Evolutionary conservation across 2,888 invertebrate genomes (phyloP), one percentile per base, ranked within the genome.

Genomic region (Nematopogon swammerdamellus): DNA sequence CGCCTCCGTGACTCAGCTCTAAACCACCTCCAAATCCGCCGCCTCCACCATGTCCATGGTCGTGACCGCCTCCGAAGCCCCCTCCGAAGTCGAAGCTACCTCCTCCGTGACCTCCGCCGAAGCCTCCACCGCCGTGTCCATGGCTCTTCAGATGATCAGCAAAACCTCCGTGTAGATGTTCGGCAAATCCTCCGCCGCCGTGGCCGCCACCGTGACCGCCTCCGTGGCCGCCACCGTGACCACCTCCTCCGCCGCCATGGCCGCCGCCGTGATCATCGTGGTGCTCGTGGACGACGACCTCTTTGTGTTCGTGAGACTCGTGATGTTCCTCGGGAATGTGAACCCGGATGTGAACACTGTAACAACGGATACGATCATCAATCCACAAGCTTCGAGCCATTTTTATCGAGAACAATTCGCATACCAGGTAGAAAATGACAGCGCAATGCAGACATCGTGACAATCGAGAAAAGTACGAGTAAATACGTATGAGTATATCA

Each of bases 271-370:
- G 64, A 14, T 68, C 66, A 16, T 69, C 67, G 54, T 72, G 67
- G 47, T 70, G 65, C 54, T 74, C 74, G 49, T 76, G 75, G 47
- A 75, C 63, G 49, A 80, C 63, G 44, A 64, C 57, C 57, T 63
- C 63, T 53, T 64, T 63, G 46, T 76, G 70, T 60, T 80, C 77
- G 58, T 80, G 77, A 1, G 73, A 62, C 8, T 71, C 68, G 55
- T 79, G 74, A 56, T 77, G 74, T 50, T 69, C 60, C 57, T 82
- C 81, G 55, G 82, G 82, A 60, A 82, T 67, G 58, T 82, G 82
- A 19, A 82, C 75, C 54, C 80, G 72, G 58, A 82, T 82, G 59
- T 82, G 82, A 49, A 82, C 82, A 61, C 82, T 82, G 70, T 18
- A 76, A 80, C 51, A 51, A 62, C 63, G 14, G 14, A 36, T 6